Percentiles rank a stretch among this genome's conserved stretches.
Evolutionary conservation across 2,113 vertebrate species (phyloP).

Genomic region (Scalopus aquaticus): DNA sequence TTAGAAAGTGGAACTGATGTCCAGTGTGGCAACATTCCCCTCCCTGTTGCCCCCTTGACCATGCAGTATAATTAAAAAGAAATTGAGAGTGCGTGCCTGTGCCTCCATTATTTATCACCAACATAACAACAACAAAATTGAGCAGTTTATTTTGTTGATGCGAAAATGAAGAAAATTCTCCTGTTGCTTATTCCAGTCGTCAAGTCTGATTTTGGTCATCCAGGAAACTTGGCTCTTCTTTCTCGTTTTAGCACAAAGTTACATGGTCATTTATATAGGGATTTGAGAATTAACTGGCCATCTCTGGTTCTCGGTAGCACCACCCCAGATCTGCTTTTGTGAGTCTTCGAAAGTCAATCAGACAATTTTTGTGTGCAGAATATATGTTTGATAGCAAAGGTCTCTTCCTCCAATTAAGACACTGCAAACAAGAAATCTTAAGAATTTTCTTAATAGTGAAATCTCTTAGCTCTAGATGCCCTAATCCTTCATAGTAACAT

Average conservation of each 20-base stretch:
- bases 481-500: neutral
- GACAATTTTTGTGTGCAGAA: neutral
- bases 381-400: neutral
- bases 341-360: neutral
- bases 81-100: neutral
- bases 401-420: neutral
- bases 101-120: neutral
- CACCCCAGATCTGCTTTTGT: neutral
- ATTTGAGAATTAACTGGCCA: neutral
- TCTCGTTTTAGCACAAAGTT: neutral
- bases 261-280: neutral
- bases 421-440: neutral
- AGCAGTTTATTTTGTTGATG: neutral
- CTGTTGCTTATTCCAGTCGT: neutral
- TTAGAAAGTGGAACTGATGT: neutral
- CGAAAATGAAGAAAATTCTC: neutral
- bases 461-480: neutral
- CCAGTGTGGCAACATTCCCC: neutral
- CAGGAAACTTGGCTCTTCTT: neutral
- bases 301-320: neutral
- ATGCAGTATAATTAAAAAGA: neutral
- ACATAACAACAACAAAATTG: neutral
- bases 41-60: neutral
- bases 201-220: neutral
- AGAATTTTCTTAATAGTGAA: neutral